Evolutionary conservation across 2,888 invertebrate species (phyloP).

Genomic region (Orthosia incerta): DNA sequence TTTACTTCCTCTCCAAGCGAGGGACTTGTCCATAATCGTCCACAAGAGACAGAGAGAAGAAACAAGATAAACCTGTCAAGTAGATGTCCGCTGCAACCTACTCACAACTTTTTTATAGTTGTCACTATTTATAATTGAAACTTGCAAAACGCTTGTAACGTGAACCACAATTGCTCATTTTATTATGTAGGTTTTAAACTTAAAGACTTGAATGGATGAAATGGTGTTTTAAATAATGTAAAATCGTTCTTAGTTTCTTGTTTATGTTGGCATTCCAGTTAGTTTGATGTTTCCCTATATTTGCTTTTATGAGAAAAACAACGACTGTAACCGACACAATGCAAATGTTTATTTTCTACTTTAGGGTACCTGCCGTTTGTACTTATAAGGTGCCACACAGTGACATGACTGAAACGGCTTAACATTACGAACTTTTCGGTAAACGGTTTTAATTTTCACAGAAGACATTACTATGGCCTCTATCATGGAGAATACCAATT

Average conservation of each 20-base stretch:
- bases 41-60: neutral
- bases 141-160: conserved; percentile 16
- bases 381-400: too few relatives aligned
- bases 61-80: conserved; percentile 9
- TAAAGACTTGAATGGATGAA: conserved; percentile 6
- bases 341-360: too few relatives aligned
- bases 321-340: too few relatives aligned
- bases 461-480: too few relatives aligned
- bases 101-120: conserved; percentile 35
- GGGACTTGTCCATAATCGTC: neutral
- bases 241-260: neutral
- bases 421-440: too few relatives aligned
- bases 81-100: conserved; percentile 6
- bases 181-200: neutral
- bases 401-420: too few relatives aligned
- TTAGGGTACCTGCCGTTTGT: too few relatives aligned
- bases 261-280: too few relatives aligned
- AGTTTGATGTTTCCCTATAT: too few relatives aligned
- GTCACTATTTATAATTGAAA: conserved; percentile 21
- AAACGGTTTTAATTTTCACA: too few relatives aligned
- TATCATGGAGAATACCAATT: too few relatives aligned
- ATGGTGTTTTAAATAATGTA: neutral
- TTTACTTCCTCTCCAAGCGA: neutral
- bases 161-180: conserved; percentile 19
- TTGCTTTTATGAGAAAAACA: too few relatives aligned